Evolutionary conservation across 2,113 vertebrate genomes (phyloP), one percentile per base, ranked within the genome.

Genomic region (Ammodytes dubius): DNA sequence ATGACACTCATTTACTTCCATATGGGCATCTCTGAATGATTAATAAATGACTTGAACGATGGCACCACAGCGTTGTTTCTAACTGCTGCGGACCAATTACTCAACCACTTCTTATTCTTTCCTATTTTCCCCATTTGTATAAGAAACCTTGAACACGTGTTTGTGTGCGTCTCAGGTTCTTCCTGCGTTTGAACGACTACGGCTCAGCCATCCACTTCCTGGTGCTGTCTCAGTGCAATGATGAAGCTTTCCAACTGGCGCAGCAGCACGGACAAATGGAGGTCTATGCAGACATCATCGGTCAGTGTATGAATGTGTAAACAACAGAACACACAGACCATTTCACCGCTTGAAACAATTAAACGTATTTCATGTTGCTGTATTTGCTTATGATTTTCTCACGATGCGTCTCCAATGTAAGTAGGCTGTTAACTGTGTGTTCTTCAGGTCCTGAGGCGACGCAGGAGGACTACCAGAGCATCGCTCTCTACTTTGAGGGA

Each of bases 261-360:
- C 98, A 99, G 89, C 97, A 99, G 5, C 98, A 99, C 76, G 96
- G 96, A 74, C 97, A 99, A 85, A 99, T 99, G 98, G 97, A 99
- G 85, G 96, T 98, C 74, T 99, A 99, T 1, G 98, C 97, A 11
- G 97, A 99, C 87, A 97, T 99, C 86, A 97, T 99, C 13, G 96
- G 98, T 99, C 88, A 95, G 96, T 92, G 61, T 60, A 52, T 52
- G 40, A 37, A 17, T 60, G 53, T 46, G 37, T 37, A 3, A 47
- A 54, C 17, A 1, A 54, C 17, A 1, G 10, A 46, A 2, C 1
- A 11, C 39, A 14, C 13, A 14, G 6, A 39, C 7, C 13, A 5
- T 10, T 66, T 39, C 7, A 19, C 8, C 37, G 39, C 11, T 45
- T 69, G 17, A 50, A 12, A 14, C 42, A 39, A 54, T 7, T 1